phyloP scores from a whole-genome alignment of 2,888 invertebrate genomes.

The Eupithecia abbreviata region DNA sequence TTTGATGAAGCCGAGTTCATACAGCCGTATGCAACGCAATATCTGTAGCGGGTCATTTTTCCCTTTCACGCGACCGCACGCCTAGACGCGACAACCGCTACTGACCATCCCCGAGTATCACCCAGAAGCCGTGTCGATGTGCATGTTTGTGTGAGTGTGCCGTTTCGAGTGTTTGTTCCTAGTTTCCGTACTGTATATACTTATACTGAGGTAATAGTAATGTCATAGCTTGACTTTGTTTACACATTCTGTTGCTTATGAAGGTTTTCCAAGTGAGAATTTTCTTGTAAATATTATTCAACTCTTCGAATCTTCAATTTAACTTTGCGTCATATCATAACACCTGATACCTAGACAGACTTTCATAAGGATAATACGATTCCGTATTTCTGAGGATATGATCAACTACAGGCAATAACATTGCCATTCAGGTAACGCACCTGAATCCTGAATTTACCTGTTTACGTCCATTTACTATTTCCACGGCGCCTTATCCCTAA shows the following conservation, averaged over 20 bases:
- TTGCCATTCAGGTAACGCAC: not conserved
- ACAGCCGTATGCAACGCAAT: too few relatives aligned
- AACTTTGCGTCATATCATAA: not conserved
- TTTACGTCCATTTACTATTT: slow-evolving; percentile 4
- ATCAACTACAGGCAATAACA: not conserved
- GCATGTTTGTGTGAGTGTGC: too few relatives aligned
- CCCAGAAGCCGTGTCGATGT: too few relatives aligned
- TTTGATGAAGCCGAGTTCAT: too few relatives aligned
- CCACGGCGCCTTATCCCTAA: slow-evolving; percentile 21
- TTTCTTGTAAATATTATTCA: not conserved
- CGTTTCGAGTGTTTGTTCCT: too few relatives aligned
- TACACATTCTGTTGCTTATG: slow-evolving; percentile 21
- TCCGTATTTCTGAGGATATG: not conserved
- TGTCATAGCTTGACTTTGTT: slow-evolving; percentile 19
- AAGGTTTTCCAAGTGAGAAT: slow-evolving; percentile 12
- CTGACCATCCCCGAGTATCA: too few relatives aligned
- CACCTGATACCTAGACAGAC: not conserved
- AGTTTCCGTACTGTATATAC: too few relatives aligned
- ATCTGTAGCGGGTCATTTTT: too few relatives aligned
- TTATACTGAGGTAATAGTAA: slow-evolving; percentile 15
- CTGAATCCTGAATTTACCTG: not conserved
- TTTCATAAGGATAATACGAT: not conserved
- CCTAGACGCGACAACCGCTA: too few relatives aligned
- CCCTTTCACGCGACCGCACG: too few relatives aligned
- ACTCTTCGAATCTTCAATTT: not conserved